Percentiles rank a stretch among this genome's conserved stretches.
These are phyloP conservation scores for Varecia variegata DNA, from an alignment of 2,797 vertebrate genomes.

Conservation along the genomic window DNA sequence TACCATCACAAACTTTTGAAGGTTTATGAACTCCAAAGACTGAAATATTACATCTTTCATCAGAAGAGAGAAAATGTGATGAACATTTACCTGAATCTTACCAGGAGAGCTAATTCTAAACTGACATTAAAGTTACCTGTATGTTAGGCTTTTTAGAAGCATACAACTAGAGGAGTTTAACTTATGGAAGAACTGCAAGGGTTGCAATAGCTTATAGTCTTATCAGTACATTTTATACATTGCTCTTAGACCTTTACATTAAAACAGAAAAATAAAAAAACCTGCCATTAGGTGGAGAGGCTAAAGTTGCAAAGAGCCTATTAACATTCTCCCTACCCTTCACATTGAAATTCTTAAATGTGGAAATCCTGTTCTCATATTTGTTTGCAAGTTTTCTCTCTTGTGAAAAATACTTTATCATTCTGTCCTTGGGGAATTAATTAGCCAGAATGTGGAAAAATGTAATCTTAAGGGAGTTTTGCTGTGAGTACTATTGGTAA, in stretches of 20 bases:
- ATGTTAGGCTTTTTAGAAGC: constrained; percentile 18
- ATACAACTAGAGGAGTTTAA: constrained; percentile 29
- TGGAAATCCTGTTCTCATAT: constrained; percentile 52
- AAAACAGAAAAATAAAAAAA: constrained; percentile 23
- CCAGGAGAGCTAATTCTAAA: neutral
- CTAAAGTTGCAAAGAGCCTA: neutral
- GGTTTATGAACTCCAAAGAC: neutral
- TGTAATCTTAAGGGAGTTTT: constrained; percentile 58
- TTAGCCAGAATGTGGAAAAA: constrained; percentile 75
- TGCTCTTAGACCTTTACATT: neutral
- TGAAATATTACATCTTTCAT: constrained; percentile 18
- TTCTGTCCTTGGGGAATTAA: constrained; percentile 63
- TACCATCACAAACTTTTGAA: neutral
- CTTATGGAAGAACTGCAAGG: constrained; percentile 23
- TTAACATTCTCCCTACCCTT: neutral
- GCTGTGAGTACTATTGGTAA: constrained; percentile 40
- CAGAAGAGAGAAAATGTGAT: neutral
- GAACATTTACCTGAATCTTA: neutral
- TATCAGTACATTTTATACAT: neutral
- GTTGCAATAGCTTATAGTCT: neutral
- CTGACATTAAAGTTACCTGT: neutral
- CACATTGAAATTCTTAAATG: neutral
- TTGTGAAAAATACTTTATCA: constrained; percentile 63
- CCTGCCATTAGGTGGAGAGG: neutral
- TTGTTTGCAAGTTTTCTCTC: constrained; percentile 66